These are phyloP conservation scores for Amitus sp. DNA, from an alignment of 2,888 invertebrate genomes.

Conservation along the genomic window DNA sequence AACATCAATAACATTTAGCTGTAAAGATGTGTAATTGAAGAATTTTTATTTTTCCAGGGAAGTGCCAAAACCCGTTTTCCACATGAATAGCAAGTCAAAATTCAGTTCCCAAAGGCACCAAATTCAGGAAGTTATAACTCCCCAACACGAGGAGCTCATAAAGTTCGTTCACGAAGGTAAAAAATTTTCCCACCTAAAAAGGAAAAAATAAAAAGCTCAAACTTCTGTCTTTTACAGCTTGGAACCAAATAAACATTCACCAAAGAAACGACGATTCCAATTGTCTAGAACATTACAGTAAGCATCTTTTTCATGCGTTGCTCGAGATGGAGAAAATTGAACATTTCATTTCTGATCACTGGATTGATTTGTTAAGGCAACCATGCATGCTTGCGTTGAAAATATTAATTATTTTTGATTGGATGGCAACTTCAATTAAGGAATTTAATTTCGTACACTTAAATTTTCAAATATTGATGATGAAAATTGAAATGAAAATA, in stretches of 20 bases:
- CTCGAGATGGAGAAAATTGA: neutral
- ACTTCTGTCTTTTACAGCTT: slow-evolving; percentile 68
- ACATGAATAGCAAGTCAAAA: slow-evolving; percentile 75
- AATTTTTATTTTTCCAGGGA: slow-evolving; percentile 63
- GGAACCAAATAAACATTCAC: slow-evolving; percentile 72
- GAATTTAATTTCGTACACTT: too few relatives aligned
- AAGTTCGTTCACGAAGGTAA: slow-evolving; percentile 88
- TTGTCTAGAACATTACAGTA: slow-evolving; percentile 55
- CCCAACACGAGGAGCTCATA: slow-evolving; percentile 88
- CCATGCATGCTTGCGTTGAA: too few relatives aligned
- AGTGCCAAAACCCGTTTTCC: slow-evolving; percentile 85
- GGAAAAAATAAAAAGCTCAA: neutral
- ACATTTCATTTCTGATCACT: neutral
- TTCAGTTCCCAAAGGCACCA: slow-evolving; percentile 71
- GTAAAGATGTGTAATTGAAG: too few relatives aligned
- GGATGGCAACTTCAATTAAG: too few relatives aligned
- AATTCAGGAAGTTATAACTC: slow-evolving; percentile 73
- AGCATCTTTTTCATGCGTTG: slow-evolving; percentile 41
- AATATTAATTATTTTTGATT: too few relatives aligned
- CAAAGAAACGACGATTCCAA: slow-evolving; percentile 70
- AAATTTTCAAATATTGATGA: too few relatives aligned
- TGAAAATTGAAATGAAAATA: too few relatives aligned
- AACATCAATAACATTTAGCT: too few relatives aligned
- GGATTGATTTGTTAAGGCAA: neutral
- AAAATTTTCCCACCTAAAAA: slow-evolving; percentile 28